These are phyloP conservation scores for Brachionus manjavacas DNA, from an alignment of 1,140 invertebrate genomes.

Conservation along the genomic window DNA sequence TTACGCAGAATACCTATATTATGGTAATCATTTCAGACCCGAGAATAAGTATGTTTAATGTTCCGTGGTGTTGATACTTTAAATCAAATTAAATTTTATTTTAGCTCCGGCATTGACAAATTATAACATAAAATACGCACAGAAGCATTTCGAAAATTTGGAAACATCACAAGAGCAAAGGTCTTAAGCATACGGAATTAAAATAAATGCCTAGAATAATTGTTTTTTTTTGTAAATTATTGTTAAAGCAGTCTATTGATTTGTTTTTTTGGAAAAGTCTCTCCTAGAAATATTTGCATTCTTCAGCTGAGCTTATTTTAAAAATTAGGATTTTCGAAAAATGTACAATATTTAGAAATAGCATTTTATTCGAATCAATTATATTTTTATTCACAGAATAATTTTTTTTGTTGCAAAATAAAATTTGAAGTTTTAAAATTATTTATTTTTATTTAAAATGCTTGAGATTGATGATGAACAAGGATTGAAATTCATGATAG, in stretches of 20 bases:
- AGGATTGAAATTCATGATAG: too few species aligned
- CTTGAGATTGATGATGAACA: too few species aligned
- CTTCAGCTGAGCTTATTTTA: not conserved
- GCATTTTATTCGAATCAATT: not conserved
- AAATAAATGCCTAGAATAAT: not conserved
- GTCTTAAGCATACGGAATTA: not conserved
- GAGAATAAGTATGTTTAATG: conserved; percentile 67
- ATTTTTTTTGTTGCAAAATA: not conserved
- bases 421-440: not conserved
- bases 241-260: not conserved
- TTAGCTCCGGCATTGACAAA: conserved; percentile 40
- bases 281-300: not conserved
- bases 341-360: not conserved
- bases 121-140: conserved; percentile 41
- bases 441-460: too few species aligned
- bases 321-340: not conserved
- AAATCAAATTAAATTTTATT: not conserved
- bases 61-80: not conserved
- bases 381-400: not conserved
- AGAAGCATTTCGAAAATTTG: conserved; percentile 40
- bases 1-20: conserved; percentile 96
- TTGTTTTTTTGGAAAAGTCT: not conserved
- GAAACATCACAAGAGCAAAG: conserved; percentile 26
- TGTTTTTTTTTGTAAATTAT: not conserved
- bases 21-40: conserved; percentile 98